These are phyloP conservation scores for Hydropsyche tenuis DNA, from an alignment of 1,140 invertebrate species.

Conservation along the genomic window DNA sequence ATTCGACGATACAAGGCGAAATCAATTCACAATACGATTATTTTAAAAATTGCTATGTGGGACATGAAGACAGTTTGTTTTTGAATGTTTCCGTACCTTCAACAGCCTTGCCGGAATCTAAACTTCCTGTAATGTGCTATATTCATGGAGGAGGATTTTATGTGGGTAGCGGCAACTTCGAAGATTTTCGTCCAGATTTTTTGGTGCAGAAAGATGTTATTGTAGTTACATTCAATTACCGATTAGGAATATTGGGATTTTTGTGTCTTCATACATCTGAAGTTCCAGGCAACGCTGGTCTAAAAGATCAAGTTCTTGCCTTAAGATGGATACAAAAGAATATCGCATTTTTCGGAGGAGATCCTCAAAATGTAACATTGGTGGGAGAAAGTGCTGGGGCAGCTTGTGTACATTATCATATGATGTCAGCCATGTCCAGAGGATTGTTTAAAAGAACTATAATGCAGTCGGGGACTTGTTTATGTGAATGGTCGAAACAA, in stretches of 20 bases:
- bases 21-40: constrained; percentile 11
- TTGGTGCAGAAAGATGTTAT: constrained; percentile 70
- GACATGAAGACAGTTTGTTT: constrained; percentile 30
- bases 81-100: constrained; percentile 27
- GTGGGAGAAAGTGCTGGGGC: constrained; percentile 49
- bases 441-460: constrained; percentile 68
- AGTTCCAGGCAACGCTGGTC: constrained; percentile 70
- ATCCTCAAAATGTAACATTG: constrained; percentile 19
- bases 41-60: not conserved
- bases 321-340: constrained; percentile 31
- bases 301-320: constrained; percentile 57
- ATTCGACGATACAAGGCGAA: not conserved
- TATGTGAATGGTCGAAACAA: not conserved
- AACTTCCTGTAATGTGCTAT: constrained; percentile 64
- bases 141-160: constrained; percentile 73
- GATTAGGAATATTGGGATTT: constrained; percentile 71
- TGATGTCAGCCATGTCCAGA: constrained; percentile 53
- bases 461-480: constrained; percentile 62
- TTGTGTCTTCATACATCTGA: constrained; percentile 64
- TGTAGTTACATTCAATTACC: constrained; percentile 74
- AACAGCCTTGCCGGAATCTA: constrained; percentile 63
- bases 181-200: constrained; percentile 69
- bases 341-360: constrained; percentile 13
- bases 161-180: constrained; percentile 65
- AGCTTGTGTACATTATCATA: constrained; percentile 55